These are phyloP conservation scores for Mustela lutreola DNA, from an alignment of 2,113 vertebrate genomes.

Conservation along the genomic window DNA sequence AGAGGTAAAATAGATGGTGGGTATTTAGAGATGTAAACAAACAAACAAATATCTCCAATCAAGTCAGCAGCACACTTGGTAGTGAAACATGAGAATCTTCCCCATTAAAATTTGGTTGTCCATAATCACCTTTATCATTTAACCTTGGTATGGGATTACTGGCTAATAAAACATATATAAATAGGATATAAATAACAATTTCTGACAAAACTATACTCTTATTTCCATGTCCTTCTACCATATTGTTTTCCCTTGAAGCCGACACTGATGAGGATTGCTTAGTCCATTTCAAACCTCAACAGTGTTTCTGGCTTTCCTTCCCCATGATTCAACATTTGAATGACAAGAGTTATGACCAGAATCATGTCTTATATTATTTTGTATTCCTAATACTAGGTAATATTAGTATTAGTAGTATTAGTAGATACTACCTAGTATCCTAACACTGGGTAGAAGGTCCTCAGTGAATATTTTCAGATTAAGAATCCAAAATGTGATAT, in stretches of 20 bases:
- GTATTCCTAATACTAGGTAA: neutral
- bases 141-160: neutral
- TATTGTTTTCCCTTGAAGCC: neutral
- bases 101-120: neutral
- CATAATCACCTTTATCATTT: neutral
- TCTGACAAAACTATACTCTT: neutral
- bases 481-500: neutral
- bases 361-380: neutral
- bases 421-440: no score
- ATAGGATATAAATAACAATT: neutral
- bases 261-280: neutral
- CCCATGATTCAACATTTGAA: neutral
- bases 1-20: neutral
- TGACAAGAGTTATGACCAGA: neutral
- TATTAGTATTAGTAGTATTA: neutral
- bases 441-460: neutral
- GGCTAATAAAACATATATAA: neutral
- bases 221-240: neutral
- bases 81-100: neutral
- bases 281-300: neutral
- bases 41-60: neutral
- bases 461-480: slow-evolving; percentile 22
- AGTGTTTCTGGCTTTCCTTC: neutral
- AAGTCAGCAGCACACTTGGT: neutral
- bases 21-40: neutral